phyloP scores from a whole-genome alignment of 2,797 vertebrate species.

The Typhlichthys eigenmanni region DNA sequence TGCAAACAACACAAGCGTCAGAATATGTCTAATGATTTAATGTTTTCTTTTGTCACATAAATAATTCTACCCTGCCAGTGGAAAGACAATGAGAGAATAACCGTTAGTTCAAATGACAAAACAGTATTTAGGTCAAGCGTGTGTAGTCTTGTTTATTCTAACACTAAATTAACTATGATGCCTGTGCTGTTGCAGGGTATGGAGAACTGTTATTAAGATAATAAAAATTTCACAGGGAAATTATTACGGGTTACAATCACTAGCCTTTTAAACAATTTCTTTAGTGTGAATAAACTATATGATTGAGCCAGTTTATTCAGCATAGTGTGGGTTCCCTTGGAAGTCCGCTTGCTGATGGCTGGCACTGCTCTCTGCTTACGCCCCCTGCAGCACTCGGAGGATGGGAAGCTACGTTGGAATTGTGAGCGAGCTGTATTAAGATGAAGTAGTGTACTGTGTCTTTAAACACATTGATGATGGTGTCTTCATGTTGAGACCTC shows the following conservation, averaged over 20 bases:
- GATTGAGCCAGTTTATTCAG: too few relatives aligned
- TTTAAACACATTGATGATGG: not conserved
- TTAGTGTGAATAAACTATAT: too few relatives aligned
- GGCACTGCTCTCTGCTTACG: too few relatives aligned
- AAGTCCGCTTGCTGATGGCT: too few relatives aligned
- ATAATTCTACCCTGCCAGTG: constrained; percentile 1
- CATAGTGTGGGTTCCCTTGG: too few relatives aligned
- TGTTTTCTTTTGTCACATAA: constrained; percentile 23
- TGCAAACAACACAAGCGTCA: constrained; percentile 38
- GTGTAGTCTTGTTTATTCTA: constrained; percentile 45
- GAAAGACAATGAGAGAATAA: constrained; percentile 18
- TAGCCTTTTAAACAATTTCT: constrained; percentile 8
- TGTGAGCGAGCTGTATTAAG: not conserved
- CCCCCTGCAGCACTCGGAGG: too few relatives aligned
- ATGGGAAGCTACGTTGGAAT: not conserved
- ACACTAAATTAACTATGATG: constrained; percentile 32
- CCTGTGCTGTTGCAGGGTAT: constrained; percentile 17
- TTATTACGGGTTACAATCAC: constrained; percentile 35
- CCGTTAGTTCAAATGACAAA: constrained; percentile 20
- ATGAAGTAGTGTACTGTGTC: not conserved
- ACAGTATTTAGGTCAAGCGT: constrained; percentile 38
- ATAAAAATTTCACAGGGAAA: not conserved
- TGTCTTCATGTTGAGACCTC: constrained; percentile 39
- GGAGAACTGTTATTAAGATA: not conserved
- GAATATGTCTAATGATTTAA: constrained; percentile 33